phyloP scores from a whole-genome alignment of 1,140 invertebrate species.

The Drosophila simulans region DNA sequence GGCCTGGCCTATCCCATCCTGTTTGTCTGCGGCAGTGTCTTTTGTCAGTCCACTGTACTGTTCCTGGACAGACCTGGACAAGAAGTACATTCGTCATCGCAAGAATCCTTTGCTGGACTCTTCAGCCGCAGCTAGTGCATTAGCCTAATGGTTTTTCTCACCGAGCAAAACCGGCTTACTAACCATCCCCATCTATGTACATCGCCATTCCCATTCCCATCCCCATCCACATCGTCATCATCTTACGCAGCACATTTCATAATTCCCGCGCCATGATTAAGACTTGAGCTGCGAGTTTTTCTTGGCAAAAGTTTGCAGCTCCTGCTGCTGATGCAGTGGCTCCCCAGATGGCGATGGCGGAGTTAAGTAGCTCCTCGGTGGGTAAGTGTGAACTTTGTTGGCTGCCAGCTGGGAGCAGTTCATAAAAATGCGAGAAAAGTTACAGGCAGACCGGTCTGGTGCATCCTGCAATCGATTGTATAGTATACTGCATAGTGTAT shows the following conservation, averaged over 20 bases:
- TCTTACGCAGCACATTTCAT: constrained; percentile 80
- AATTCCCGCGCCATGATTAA: constrained; percentile 80
- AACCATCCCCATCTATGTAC: too few species aligned
- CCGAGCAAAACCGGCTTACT: neutral
- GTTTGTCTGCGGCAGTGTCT: neutral
- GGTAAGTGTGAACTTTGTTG: constrained; percentile 59
- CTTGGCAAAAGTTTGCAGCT: constrained; percentile 57
- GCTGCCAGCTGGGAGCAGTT: constrained; percentile 38
- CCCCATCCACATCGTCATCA: neutral
- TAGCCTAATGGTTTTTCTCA: constrained; percentile 70
- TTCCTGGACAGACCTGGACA: too few species aligned
- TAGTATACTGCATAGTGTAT: neutral
- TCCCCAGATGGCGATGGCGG: constrained; percentile 48
- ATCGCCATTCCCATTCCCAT: too few species aligned
- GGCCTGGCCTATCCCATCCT: neutral
- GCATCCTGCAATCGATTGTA: neutral
- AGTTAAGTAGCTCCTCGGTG: constrained; percentile 63
- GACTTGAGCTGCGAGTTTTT: constrained; percentile 40
- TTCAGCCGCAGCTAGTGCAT: constrained; percentile 50
- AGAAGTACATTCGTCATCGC: constrained; percentile 18
- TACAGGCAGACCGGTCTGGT: neutral
- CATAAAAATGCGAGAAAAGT: constrained; percentile 27
- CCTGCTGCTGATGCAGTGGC: constrained; percentile 25
- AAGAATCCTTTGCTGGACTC: neutral
- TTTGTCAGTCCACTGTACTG: constrained; percentile 2